Conservation (phyloP, 2,888 invertebrate species). For the Ethmia dodecea region DNA sequence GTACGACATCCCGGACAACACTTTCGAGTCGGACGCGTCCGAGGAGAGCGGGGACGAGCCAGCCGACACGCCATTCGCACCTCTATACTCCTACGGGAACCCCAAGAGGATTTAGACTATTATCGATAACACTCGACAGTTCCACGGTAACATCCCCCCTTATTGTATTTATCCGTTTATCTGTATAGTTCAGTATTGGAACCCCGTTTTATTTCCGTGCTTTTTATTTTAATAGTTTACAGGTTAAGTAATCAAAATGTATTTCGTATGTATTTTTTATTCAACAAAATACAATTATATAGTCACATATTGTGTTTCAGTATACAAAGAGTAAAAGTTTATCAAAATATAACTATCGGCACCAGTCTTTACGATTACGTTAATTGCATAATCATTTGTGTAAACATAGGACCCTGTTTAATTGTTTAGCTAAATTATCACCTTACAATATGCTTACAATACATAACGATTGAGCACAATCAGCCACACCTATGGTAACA, state of each 20-base stretch:
- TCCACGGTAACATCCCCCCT: background rate
- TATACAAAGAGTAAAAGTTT: too few species aligned
- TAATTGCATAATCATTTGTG: too few species aligned
- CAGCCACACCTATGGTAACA: too few species aligned
- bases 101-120: conserved; percentile 63
- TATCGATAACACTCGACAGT: too few species aligned
- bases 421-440: too few species aligned
- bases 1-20: conserved; percentile 98
- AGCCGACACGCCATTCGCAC: conserved; percentile 68
- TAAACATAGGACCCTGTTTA: too few species aligned
- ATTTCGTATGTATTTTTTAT: conserved; percentile 56
- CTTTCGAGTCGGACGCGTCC: conserved; percentile 98
- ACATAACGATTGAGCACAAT: too few species aligned
- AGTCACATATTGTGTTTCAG: conserved; percentile 44
- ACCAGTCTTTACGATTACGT: too few species aligned
- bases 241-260: conserved; percentile 20
- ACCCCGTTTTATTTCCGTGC: background rate
- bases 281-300: conserved; percentile 60
- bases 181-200: background rate
- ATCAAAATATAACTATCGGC: too few species aligned
- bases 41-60: conserved; percentile 88
- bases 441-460: too few species aligned
- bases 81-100: conserved; percentile 70
- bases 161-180: too few species aligned
- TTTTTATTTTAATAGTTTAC: conserved; percentile 1